Conservation (phyloP, 2,888 invertebrate genomes). For the Metopia argyrocephala region DNA sequence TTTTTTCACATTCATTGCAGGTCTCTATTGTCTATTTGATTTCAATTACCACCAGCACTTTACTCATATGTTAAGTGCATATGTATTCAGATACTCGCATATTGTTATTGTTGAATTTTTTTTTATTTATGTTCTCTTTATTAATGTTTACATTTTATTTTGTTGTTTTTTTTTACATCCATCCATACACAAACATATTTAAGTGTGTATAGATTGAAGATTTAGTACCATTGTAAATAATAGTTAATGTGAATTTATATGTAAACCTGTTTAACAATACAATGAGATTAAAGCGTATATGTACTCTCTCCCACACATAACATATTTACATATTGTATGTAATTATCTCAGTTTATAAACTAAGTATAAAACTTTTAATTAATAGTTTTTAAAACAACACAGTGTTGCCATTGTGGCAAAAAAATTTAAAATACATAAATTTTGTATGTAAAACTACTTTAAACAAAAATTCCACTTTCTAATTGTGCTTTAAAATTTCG, state of each 20-base stretch:
- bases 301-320: not conserved
- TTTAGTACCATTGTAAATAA: not conserved
- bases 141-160: constrained; percentile 16
- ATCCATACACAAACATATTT: not conserved
- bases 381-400: not conserved
- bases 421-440: not conserved
- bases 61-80: not conserved
- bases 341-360: not conserved
- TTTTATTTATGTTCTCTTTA: constrained; percentile 14
- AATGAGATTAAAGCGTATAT: not conserved
- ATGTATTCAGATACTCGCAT: not conserved
- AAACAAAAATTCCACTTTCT: too few species aligned
- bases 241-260: not conserved
- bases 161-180: constrained; percentile 25
- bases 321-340: not conserved
- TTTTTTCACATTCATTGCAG: too few species aligned
- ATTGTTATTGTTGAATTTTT: not conserved
- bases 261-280: constrained; percentile 6
- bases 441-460: too few species aligned
- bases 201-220: not conserved
- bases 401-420: not conserved
- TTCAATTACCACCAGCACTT: constrained; percentile 30
- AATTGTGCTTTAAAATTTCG: too few species aligned
- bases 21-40: too few species aligned
- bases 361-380: constrained; percentile 16